A percentile compares a stretch with the other conserved stretches of the same genome.
These are phyloP conservation scores for Philereme transversata DNA, from an alignment of 2,888 invertebrate species.

Conservation along the genomic window DNA sequence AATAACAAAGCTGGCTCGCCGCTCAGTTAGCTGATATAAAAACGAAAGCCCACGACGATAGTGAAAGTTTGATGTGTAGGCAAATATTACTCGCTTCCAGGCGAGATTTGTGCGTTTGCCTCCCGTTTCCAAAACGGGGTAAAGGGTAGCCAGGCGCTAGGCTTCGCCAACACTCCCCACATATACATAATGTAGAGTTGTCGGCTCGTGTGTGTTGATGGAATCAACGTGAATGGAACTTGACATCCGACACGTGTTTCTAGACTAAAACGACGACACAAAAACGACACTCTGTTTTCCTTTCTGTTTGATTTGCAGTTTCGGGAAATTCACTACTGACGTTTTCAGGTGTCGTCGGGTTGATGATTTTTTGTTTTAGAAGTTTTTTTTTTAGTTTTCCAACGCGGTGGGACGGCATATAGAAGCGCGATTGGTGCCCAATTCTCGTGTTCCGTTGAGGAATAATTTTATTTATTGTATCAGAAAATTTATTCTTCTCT, in stretches of 20 bases:
- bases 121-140: slow-evolving; percentile 69
- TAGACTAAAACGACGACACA: slow-evolving; percentile 53
- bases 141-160: slow-evolving; percentile 61
- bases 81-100: slow-evolving; percentile 79
- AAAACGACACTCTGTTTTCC: slow-evolving; percentile 53
- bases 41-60: slow-evolving; percentile 80
- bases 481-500: no score
- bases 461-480: no score
- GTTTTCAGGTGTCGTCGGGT: background rate
- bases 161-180: slow-evolving; percentile 49
- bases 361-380: no score
- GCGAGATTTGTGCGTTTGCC: slow-evolving; percentile 78
- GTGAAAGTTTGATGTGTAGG: slow-evolving; percentile 84
- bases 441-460: no score
- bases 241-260: slow-evolving; percentile 74
- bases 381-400: no score
- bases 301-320: slow-evolving; percentile 39
- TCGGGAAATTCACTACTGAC: background rate
- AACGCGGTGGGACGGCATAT: no score
- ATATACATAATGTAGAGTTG: slow-evolving; percentile 71
- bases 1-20: slow-evolving; percentile 71
- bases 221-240: slow-evolving; percentile 74
- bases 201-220: slow-evolving; percentile 62
- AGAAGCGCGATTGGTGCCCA: no score
- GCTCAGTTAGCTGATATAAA: slow-evolving; percentile 72